Base-by-base conservation (phyloP, 2,113 vertebrate genomes). In the Atrichornis clamosus region DNA sequence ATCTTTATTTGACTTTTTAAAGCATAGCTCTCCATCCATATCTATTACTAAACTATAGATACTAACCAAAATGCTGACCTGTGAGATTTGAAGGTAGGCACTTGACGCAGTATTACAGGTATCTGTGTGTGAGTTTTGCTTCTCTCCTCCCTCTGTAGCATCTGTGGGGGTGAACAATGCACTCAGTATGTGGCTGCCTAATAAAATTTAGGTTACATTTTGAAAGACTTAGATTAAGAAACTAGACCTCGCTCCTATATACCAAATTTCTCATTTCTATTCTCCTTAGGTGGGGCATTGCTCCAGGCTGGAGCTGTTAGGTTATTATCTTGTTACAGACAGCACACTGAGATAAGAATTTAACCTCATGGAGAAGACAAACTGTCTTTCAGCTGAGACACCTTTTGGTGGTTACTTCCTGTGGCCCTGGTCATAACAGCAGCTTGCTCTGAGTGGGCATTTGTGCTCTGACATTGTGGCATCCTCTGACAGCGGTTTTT, bases 131-230 rank as follows among this genome's bases (percentile, higher is more conserved):
- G 0, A 75, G 59, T 70, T 76, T 39, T 67, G 50, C 55, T 86
- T 86, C 64, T 92, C 63, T 80, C 77, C 65, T 69, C n/a, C 44
- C n/a, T 87, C 62, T 2, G 10, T 52, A 68, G 77, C 53, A 27
- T 87, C 50, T n/a, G 0, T 37, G 33, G 21, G 63, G 23, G n/a
- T n/a, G 26, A 73, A 46, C 0, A 5, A 18, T 60, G 20, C 41
- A 13, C 74, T 75, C 8, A 2, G 7, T 41, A 6, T 14, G 59
- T 0, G 0, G 26, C 32, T 85, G 22, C 56, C 56, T 74, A 5
- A 2, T 63, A 68, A 87, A 49, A 58, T 62, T 60, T 58, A 64
- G 28, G 23, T 73, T 68, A 42, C 8, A 2, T 78, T 65, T 32
- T 72, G 53, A 67, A 26, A 47, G 44, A 47, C 33, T 62, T 79